Percentiles rank a stretch among this genome's conserved stretches.
Conservation (phyloP, 2,113 vertebrate species). For the Anas platyrhynchos region DNA sequence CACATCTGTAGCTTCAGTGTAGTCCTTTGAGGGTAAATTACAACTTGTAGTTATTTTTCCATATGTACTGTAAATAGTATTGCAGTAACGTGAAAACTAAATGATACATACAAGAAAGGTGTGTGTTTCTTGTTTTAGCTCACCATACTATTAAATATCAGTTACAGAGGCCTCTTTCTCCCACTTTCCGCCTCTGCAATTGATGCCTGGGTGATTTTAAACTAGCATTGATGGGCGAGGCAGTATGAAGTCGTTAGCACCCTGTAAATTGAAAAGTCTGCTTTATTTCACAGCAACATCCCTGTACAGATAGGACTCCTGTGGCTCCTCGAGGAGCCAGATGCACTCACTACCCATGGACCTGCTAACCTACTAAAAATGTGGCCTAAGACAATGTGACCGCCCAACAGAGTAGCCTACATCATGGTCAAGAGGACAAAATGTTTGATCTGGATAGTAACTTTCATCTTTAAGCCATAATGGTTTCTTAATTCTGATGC, state of each 20-base stretch:
- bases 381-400: neutral
- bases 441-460: neutral
- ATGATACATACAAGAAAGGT: neutral
- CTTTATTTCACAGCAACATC: neutral
- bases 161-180: neutral
- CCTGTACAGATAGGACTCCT: neutral
- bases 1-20: neutral
- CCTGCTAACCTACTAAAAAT: neutral
- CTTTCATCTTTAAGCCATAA: neutral
- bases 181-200: neutral
- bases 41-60: neutral
- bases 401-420: neutral
- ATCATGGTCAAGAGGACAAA: neutral
- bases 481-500: neutral
- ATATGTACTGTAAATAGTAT: neutral
- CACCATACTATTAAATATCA: neutral
- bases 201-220: neutral
- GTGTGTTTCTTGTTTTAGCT: neutral
- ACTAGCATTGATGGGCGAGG: neutral
- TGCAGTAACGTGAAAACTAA: neutral
- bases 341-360: neutral
- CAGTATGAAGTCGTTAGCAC: neutral
- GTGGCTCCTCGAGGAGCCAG: neutral
- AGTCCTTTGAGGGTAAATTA: neutral
- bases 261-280: neutral